phyloP scores from a whole-genome alignment of 2,113 vertebrate species.

The Oophaga pumilio region DNA sequence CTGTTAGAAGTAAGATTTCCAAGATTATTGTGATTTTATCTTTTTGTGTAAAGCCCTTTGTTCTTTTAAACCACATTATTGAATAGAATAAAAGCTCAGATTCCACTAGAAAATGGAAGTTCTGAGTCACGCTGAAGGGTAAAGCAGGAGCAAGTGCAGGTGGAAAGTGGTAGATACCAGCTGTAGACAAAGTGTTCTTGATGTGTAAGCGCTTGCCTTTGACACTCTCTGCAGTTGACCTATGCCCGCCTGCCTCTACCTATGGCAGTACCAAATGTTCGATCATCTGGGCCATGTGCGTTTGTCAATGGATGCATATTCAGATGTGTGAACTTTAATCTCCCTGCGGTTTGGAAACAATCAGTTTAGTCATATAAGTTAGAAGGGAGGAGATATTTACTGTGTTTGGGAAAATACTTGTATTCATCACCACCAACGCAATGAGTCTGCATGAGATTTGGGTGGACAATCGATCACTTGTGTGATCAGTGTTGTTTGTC shows the following conservation, averaged over 20 bases:
- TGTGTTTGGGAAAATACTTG: background rate
- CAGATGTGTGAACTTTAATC: background rate
- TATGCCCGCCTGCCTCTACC: background rate
- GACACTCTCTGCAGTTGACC: background rate
- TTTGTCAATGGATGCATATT: background rate
- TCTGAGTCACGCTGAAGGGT: slow-evolving; percentile 1
- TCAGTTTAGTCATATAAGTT: background rate
- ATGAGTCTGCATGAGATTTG: background rate
- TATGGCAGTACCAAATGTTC: background rate
- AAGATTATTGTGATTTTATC: slow-evolving; percentile 10
- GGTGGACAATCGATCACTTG: background rate
- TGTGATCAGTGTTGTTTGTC: no score
- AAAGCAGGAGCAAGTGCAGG: background rate
- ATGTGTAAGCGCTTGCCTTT: background rate
- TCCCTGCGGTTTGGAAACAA: background rate
- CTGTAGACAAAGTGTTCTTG: slow-evolving; percentile 17
- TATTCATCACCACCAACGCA: background rate
- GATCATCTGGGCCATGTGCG: background rate
- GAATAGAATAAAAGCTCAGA: background rate
- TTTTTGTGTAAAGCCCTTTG: slow-evolving; percentile 5
- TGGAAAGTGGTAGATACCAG: background rate
- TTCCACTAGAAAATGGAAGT: background rate
- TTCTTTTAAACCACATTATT: background rate
- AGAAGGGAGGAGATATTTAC: background rate
- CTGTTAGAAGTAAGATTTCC: slow-evolving; percentile 4